Conservation (phyloP, 2,797 vertebrate species). For the Takifugu ocellatus region DNA sequence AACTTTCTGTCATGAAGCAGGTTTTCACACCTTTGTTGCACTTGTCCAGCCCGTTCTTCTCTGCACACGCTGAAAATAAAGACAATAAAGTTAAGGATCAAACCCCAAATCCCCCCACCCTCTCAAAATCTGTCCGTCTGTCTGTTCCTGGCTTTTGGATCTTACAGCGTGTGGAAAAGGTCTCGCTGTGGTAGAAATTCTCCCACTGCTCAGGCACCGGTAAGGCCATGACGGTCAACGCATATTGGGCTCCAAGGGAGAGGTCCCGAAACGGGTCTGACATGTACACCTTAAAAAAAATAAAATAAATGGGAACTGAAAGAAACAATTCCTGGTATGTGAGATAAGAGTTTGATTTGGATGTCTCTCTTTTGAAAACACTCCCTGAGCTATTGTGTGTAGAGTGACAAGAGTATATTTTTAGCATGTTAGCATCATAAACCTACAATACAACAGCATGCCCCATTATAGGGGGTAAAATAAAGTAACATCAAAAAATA, state of each 20-base stretch:
- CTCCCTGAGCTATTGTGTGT: no score
- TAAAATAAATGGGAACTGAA: no score
- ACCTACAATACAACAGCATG: no score
- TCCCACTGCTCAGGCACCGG: conserved; percentile 76
- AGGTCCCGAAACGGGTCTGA: conserved; percentile 72
- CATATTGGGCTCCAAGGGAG: conserved; percentile 67
- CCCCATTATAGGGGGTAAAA: no score
- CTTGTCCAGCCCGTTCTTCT: conserved; percentile 72
- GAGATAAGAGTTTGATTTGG: no score
- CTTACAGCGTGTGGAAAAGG: conserved; percentile 74
- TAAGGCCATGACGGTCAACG: conserved; percentile 75
- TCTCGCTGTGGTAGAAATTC: conserved; percentile 60
- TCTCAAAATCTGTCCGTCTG: not conserved
- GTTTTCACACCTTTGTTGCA: conserved; percentile 65
- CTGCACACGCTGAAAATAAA: conserved; percentile 70
- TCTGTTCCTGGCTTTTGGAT: not conserved
- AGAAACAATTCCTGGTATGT: no score
- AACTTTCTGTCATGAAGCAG: not conserved
- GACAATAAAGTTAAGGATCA: not conserved
- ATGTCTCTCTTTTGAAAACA: not conserved
- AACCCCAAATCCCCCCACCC: not conserved
- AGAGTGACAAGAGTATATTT: no score
- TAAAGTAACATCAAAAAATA: no score
- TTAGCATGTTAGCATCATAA: no score
- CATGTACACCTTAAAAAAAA: conserved; percentile 67